phyloP scores from a whole-genome alignment of 2,797 vertebrate species.

The Erethizon dorsatum region DNA sequence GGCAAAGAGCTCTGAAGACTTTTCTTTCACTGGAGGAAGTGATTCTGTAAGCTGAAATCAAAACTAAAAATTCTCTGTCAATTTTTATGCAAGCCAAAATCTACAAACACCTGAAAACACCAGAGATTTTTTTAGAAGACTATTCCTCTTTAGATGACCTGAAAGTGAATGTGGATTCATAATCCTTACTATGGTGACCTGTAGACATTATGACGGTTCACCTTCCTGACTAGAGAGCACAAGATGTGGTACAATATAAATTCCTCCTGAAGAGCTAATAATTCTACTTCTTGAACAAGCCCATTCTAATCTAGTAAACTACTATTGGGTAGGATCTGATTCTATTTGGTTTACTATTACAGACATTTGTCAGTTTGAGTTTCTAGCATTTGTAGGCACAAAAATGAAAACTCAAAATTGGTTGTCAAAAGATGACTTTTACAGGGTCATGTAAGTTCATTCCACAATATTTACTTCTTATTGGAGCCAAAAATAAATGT shows the following conservation, averaged over 20 bases:
- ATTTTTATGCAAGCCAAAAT: slow-evolving; percentile 54
- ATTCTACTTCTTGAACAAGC: slow-evolving; percentile 10
- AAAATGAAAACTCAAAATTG: slow-evolving; percentile 47
- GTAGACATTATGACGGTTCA: background rate
- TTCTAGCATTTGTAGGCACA: background rate
- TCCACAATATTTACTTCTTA: slow-evolving; percentile 10
- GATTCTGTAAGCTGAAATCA: slow-evolving; percentile 34
- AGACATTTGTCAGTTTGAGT: background rate
- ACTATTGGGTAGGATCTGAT: background rate
- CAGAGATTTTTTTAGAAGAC: background rate
- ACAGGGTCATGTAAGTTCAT: background rate
- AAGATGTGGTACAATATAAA: background rate
- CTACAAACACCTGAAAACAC: background rate
- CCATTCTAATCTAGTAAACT: background rate
- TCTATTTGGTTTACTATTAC: background rate
- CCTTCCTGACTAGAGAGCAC: background rate
- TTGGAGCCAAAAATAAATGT: background rate
- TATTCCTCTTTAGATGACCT: slow-evolving; percentile 55
- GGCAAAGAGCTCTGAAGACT: background rate
- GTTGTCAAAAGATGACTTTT: slow-evolving; percentile 36
- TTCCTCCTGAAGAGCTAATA: background rate
- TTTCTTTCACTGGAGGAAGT: slow-evolving; percentile 25
- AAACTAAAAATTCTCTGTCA: slow-evolving; percentile 15
- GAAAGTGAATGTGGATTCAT: background rate
- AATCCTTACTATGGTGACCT: slow-evolving; percentile 25